Base-by-base conservation (phyloP, 2,888 invertebrate genomes). In the Drosophila kokeensis region DNA sequence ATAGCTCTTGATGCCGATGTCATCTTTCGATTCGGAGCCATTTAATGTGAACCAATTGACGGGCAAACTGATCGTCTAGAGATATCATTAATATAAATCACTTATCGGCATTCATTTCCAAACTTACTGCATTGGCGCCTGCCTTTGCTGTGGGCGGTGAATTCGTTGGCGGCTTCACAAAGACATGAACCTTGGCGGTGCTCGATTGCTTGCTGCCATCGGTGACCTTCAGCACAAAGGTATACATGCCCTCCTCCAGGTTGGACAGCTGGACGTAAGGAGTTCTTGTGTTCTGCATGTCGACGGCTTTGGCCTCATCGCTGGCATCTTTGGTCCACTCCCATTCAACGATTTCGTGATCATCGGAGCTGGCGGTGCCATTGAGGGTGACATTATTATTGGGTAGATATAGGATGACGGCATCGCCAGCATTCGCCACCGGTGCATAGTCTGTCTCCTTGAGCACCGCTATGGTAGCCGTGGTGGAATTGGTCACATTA, bases 361-460 rank as follows among this genome's bases (percentile, higher is more conserved):
- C 99, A 91, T 99, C 99, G 0, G 97, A 97, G 74, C 98, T 98
- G 69, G 96, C 94, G 85, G 97, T 98, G 6, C 98, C 99, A 92
- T 97, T 98, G 30, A 99, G 94, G 0, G 96, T 97, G 13, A 98
- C 95, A 86, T 95, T 95, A 91, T 97, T 98, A 91, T 97, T 96
- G 0, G 99, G 99, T 65, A 99, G 94, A 93, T 97, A 97, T 82
- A 99, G 95, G 70, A 99, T 97, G 49, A 97, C 96, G 83, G 98
- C 97, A 91, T 97, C 95, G 0, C 98, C 97, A 54, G 98, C 98
- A 94, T 98, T 98, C 0, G 98, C 98, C 92, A 97, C 97, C 0
- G 99, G 99, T 0, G 98, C 98, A 93, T 99, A 99, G 92, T 99
- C 99, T 0, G 96, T 97, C 82, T 97, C 97, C 94, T 98, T 97